Evolutionary conservation across 2,113 vertebrate species (phyloP).

Genomic region (Paralichthys olivaceus): DNA sequence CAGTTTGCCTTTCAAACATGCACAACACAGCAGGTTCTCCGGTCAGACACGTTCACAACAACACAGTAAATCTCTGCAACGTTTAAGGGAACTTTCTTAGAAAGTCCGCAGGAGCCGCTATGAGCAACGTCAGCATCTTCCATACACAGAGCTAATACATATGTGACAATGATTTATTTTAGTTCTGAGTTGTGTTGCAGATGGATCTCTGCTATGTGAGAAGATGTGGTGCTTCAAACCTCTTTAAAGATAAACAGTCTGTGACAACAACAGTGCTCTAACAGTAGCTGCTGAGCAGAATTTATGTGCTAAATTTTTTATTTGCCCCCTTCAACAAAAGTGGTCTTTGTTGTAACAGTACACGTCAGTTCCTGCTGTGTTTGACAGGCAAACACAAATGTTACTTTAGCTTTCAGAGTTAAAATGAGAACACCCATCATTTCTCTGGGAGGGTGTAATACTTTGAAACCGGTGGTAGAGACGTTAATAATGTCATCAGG

Average conservation of each 20-base stretch:
- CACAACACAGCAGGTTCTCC: no score
- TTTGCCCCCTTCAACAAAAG: background rate
- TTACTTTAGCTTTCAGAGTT: background rate
- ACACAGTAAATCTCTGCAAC: no score
- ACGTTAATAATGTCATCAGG: no score
- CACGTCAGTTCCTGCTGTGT: background rate
- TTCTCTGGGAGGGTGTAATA: background rate
- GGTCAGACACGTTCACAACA: no score
- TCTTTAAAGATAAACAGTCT: conserved; percentile 5
- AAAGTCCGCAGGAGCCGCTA: background rate
- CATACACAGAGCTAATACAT: background rate
- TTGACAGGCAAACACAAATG: background rate
- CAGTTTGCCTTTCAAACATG: no score
- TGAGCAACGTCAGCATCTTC: background rate
- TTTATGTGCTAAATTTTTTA: background rate
- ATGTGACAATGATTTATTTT: background rate
- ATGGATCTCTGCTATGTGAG: no score
- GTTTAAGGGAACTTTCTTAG: no score
- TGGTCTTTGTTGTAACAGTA: background rate
- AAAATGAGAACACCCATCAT: background rate
- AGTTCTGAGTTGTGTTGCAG: no score
- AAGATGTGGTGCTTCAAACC: background rate
- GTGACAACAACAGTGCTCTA: background rate
- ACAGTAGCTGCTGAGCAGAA: no score
- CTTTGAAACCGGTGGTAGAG: no score